Base-by-base conservation (phyloP, 2,888 invertebrate genomes). In the Leptura quadrifasciata region DNA sequence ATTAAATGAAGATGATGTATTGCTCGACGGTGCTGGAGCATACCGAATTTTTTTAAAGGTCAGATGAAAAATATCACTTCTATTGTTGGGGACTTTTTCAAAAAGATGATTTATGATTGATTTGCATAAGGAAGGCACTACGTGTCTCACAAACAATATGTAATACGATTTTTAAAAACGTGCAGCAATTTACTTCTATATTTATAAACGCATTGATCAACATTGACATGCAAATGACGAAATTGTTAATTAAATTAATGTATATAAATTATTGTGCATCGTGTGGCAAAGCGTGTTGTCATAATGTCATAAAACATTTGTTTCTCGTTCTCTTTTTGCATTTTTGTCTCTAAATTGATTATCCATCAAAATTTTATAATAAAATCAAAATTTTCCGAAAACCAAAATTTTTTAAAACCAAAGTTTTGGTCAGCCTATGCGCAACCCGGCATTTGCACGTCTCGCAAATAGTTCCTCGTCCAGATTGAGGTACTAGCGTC, bases 1-100 rank as follows among this genome's bases (percentile, higher is more conserved):
- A 71, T 71, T 71, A 71, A 31, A 20, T 52, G 71, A 60, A 60
- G 60, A 47, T 71, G 52, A 71, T 71, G 27, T 61, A 61, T 61
- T 15, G 61, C 52, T 24, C 18, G 20, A 52, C 35, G 57, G 27
- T 52, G 35, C 61, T 60, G 1, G 20, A 52, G 60, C 52, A 52
- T 61, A 54, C 61, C 61, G 47, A 27, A 61, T 47, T 21, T 47
- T 52, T 60, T 24, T 27, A 35, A 47, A 71, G 21, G n/a, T 27
- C 17, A 47, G 47, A 20, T 57, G 47, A 71, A 71, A 71, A 71
- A 52, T 65, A 52, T 65, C 47, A 12, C 52, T 9, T 52, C 52
- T 39, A 21, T 55, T 68, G 68, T 65, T 35, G 69, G n/a, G 15
- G 35, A 27, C 18, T 58, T 69, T 35, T 52, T 47, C 12, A 21